Evolutionary conservation across 2,888 invertebrate genomes (phyloP), one percentile per base, ranked within the genome.

Genomic region (Autographa pulchrina): DNA sequence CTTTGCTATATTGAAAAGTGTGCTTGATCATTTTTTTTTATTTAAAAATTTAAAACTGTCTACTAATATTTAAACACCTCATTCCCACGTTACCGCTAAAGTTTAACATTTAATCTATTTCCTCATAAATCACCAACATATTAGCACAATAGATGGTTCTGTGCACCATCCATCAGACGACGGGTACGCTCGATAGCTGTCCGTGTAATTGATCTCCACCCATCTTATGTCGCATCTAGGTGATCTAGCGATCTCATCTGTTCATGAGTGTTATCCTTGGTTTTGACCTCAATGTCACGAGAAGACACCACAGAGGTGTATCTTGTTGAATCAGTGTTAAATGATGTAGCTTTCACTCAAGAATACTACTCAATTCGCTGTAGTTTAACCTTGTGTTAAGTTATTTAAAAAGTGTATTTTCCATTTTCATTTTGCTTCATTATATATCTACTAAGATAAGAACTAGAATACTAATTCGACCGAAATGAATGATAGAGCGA

Each of bases 91-190:
- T 48, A 65, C 38, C 67, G 35, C 35, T 56, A 20, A 60, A 75
- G 68, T 35, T 56, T 70, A 81, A 63, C 70, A 75, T 78, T 73
- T 83, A 83, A 81, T 81, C 65, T 68, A 83, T 83, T 75, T 81
- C 70, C 66, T n/a, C 75, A 83, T 81, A 83, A 83, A 81, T 81
- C 75, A 81, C 71, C 25, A 16, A 63, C n/a, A 65, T 81, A 81
- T 78, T 78, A 78, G 78, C 77, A 68, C 78, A 77, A 78, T 81
- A 63, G 78, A 77, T 81, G 73, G 78, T 72, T 72, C 69, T 59
- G 66, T 73, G 79, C 62, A 69, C 60, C 79, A 81, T 81, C 70
- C 67, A 72, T 81, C 25, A 63, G 62, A 52, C 60, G 63, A 62
- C 63, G 58, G 66, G 69, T 67, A n/a, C 59, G 64, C n/a, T 69